phyloP scores from a whole-genome alignment of 2,113 vertebrate genomes.

The Pachycephala philippinensis region DNA sequence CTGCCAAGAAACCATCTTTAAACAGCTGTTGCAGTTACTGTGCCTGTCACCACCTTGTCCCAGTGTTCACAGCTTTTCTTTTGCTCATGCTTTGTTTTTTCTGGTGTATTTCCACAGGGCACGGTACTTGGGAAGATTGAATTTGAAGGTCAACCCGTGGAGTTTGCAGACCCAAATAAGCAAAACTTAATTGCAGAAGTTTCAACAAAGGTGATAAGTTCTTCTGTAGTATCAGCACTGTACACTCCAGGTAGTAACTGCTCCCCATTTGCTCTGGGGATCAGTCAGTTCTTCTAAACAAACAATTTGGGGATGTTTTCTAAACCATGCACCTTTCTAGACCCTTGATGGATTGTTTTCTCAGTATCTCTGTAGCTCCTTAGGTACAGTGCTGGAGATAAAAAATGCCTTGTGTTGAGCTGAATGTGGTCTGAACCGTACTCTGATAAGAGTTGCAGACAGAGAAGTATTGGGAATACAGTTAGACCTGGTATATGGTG shows the following conservation, averaged over 20 bases:
- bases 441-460: background rate
- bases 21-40: constrained; percentile 21
- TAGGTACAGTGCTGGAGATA: background rate
- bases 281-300: background rate
- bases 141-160: constrained; percentile 88
- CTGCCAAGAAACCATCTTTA: background rate
- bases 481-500: background rate
- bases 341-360: background rate
- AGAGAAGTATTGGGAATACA: background rate
- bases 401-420: background rate
- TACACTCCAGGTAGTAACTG: background rate
- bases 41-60: background rate
- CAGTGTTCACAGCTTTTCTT: constrained; percentile 26
- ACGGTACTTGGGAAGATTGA: constrained; percentile 94
- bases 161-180: constrained; percentile 86
- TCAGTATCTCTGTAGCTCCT: background rate
- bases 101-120: constrained; percentile 74
- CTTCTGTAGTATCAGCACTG: background rate
- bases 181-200: constrained; percentile 89
- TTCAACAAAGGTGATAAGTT: constrained; percentile 87
- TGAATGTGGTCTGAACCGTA: background rate
- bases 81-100: background rate
- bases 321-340: background rate
- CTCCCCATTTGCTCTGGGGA: background rate
- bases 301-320: background rate